Evolutionary conservation across 2,888 invertebrate genomes (phyloP).

Genomic region (Cephus rjabovi): DNA sequence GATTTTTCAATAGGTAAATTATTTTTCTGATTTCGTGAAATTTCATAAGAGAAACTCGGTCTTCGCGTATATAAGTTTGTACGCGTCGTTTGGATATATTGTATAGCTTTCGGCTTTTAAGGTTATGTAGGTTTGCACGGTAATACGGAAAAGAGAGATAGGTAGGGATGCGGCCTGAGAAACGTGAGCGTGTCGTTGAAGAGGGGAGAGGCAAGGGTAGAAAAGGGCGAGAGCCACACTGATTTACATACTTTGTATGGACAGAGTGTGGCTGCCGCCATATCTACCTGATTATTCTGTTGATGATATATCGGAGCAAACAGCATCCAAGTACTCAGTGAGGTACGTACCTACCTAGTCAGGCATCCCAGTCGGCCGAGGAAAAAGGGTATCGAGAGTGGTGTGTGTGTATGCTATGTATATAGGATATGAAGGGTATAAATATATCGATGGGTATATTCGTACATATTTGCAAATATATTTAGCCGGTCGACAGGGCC

Average conservation of each 20-base stretch:
- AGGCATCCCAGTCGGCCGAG: not conserved
- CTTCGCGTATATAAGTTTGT: not conserved
- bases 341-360: not conserved
- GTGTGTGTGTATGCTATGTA: not conserved
- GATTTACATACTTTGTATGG: conserved; percentile 53
- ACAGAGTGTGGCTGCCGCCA: conserved; percentile 14
- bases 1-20: not conserved
- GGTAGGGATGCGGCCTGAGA: not conserved
- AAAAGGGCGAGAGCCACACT: conserved; percentile 22
- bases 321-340: not conserved
- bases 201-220: not conserved
- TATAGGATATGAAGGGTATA: not conserved
- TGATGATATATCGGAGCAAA: not conserved
- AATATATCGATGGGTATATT: conserved; percentile 42
- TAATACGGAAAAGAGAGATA: not conserved
- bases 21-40: not conserved
- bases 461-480: conserved; percentile 61
- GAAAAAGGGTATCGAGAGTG: not conserved
- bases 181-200: not conserved
- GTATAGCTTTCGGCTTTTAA: not conserved
- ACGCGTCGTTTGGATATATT: not conserved
- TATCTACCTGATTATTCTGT: conserved; percentile 59
- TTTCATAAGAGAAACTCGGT: not conserved
- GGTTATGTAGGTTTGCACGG: too few relatives aligned
- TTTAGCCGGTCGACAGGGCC: conserved; percentile 49